phyloP scores from a whole-genome alignment of 2,113 vertebrate genomes.

The Microcebus ravelobensis region DNA sequence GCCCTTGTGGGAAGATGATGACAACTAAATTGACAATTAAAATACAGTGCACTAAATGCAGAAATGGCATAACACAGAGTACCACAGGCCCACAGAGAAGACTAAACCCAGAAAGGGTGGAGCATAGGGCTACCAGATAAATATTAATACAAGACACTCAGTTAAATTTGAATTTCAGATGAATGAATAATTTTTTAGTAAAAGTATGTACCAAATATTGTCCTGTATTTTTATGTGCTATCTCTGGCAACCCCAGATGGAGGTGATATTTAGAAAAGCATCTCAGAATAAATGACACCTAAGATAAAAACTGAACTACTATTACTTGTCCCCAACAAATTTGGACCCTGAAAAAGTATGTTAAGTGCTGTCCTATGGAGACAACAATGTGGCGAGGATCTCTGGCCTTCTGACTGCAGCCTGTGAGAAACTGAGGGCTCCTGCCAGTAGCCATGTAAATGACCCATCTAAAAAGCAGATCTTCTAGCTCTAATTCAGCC shows the following conservation, averaged over 20 bases:
- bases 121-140: not conserved
- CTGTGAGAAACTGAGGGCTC: not conserved
- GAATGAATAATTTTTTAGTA: not conserved
- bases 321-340: not conserved
- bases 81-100: not conserved
- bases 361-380: not conserved
- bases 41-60: not conserved
- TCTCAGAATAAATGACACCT: not conserved
- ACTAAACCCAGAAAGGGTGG: not conserved
- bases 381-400: not conserved
- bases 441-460: not conserved
- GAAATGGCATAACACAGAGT: not conserved
- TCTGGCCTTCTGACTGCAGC: not conserved
- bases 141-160: not conserved
- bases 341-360: not conserved
- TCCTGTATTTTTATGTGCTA: not conserved
- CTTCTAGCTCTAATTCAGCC: not conserved
- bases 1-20: not conserved
- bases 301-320: not conserved
- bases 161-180: conserved; percentile 4
- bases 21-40: not conserved
- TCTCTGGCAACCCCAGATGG: not conserved
- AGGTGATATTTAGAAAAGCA: not conserved
- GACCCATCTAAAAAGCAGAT: not conserved
- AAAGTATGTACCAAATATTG: not conserved